Percentiles rank a stretch among this genome's conserved stretches.
These are phyloP conservation scores for Pecten maximus DNA, from an alignment of 2,888 invertebrate species.

Conservation along the genomic window DNA sequence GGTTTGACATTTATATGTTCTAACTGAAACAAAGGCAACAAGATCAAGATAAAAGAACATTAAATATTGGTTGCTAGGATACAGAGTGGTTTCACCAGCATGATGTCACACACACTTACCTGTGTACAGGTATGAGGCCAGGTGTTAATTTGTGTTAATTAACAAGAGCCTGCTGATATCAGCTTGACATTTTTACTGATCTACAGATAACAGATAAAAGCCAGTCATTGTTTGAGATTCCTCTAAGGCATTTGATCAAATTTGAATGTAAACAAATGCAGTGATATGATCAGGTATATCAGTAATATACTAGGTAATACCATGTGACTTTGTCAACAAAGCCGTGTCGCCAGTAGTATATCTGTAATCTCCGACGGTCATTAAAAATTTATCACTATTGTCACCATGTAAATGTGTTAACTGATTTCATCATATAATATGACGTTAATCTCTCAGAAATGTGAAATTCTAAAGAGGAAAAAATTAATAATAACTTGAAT, in stretches of 20 bases:
- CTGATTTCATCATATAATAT: not conserved
- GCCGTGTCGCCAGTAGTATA: not conserved
- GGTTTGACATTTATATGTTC: not conserved
- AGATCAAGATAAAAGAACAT: not conserved
- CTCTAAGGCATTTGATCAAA: not conserved
- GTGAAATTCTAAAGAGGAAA: not conserved
- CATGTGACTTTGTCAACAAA: not conserved
- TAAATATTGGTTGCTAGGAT: slow-evolving; percentile 27
- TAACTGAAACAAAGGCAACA: not conserved
- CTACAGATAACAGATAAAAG: not conserved
- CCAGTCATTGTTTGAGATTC: not conserved
- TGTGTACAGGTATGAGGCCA: slow-evolving; percentile 13
- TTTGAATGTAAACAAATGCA: slow-evolving; percentile 14
- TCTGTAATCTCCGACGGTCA: not conserved
- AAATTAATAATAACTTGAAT: not conserved
- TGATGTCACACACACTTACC: slow-evolving; percentile 23
- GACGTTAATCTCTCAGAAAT: not conserved
- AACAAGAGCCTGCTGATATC: not conserved
- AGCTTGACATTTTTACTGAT: slow-evolving; percentile 17
- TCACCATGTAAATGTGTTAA: not conserved
- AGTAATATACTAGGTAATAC: not conserved
- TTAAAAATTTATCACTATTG: not conserved
- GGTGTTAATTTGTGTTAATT: slow-evolving; percentile 32
- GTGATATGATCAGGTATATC: not conserved
- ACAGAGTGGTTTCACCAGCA: not conserved